phyloP scores from a whole-genome alignment of 2,888 invertebrate species.

The Hanleya hanleyi region DNA sequence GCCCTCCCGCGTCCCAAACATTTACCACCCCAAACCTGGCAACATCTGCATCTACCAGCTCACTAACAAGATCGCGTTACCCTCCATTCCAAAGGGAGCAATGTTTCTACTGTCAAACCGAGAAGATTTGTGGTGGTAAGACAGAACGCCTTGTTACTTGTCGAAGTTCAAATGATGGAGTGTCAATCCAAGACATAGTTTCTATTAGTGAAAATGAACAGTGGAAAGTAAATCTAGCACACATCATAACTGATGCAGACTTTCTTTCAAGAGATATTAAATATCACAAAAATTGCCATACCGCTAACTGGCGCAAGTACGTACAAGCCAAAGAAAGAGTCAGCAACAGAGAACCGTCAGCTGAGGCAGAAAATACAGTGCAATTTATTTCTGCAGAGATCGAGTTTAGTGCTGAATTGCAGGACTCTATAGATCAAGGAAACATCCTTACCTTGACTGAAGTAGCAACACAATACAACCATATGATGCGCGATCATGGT shows the following conservation, averaged over 20 bases:
- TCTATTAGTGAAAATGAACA: background rate
- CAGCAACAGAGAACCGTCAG: background rate
- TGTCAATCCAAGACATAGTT: background rate
- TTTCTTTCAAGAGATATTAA: background rate
- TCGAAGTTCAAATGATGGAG: background rate
- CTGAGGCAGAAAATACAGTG: background rate
- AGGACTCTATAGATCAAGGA: background rate
- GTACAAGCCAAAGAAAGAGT: background rate
- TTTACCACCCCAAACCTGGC: no score
- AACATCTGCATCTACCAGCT: conserved; percentile 9
- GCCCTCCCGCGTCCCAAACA: conserved; percentile 4
- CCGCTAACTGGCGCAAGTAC: no score
- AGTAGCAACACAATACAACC: background rate
- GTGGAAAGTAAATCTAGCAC: background rate
- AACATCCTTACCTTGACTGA: background rate
- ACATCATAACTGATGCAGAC: background rate
- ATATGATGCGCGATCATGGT: background rate
- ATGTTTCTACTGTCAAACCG: conserved; percentile 8
- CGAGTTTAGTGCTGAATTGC: background rate
- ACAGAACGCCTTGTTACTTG: conserved; percentile 4
- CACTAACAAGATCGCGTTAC: background rate
- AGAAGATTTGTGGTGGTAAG: conserved; percentile 3
- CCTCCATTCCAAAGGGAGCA: background rate
- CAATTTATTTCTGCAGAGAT: background rate
- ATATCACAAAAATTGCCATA: no score